These are phyloP conservation scores for Philereme vetulata DNA, from an alignment of 2,888 invertebrate species.

Conservation along the genomic window DNA sequence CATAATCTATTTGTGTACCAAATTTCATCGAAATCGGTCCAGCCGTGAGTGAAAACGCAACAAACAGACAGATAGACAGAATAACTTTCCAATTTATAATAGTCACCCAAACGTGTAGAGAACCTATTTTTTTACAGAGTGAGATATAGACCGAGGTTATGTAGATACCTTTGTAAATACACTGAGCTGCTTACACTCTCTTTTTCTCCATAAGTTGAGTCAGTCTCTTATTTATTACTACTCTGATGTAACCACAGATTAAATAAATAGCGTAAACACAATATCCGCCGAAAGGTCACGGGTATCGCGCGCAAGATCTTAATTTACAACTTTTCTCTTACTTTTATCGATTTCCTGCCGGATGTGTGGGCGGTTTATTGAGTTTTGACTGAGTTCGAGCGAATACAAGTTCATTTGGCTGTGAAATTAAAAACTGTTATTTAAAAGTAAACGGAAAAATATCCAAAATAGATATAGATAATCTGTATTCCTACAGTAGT, in stretches of 20 bases:
- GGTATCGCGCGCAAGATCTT: slow-evolving; percentile 36
- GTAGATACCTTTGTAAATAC: background rate
- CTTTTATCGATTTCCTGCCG: slow-evolving; percentile 33
- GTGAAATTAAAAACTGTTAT: background rate
- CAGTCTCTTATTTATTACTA: background rate
- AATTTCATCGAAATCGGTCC: too few species aligned
- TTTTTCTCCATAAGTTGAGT: too few species aligned
- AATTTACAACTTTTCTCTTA: slow-evolving; percentile 40
- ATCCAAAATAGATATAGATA: too few species aligned
- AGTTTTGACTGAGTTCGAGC: slow-evolving; percentile 2
- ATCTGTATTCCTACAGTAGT: too few species aligned
- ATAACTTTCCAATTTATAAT: too few species aligned
- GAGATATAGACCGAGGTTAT: too few species aligned
- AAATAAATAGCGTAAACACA: slow-evolving; percentile 29
- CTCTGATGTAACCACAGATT: slow-evolving; percentile 17
- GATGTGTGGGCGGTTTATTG: slow-evolving; percentile 22
- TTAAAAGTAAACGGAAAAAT: too few species aligned
- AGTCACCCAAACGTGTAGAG: too few species aligned
- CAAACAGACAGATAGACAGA: too few species aligned
- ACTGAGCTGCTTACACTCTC: background rate
- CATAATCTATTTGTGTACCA: too few species aligned
- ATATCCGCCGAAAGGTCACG: slow-evolving; percentile 38
- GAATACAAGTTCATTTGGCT: background rate
- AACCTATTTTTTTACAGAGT: too few species aligned
- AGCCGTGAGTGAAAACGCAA: too few species aligned